Percentiles rank a stretch among this genome's conserved stretches.
phyloP scores from a whole-genome alignment of 2,888 invertebrate genomes.

The Steinernema scapterisci region DNA sequence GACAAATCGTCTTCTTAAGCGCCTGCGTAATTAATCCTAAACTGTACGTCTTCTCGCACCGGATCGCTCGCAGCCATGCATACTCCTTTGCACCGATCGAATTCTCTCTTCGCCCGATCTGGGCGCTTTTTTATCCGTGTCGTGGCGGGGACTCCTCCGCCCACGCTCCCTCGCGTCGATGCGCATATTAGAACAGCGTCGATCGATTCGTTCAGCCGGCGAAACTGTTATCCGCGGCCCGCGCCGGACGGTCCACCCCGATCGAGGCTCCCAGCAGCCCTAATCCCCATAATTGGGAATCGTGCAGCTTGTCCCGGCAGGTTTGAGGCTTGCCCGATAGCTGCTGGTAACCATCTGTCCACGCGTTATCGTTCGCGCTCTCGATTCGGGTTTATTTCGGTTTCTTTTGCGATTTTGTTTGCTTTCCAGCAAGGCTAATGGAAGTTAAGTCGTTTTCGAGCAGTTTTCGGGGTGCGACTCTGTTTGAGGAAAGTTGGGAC shows the following conservation, averaged over 20 bases:
- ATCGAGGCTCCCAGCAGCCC: neutral
- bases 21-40: neutral
- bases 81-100: neutral
- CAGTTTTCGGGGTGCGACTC: neutral
- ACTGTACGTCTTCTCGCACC: conserved; percentile 7
- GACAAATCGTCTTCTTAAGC: conserved; percentile 23
- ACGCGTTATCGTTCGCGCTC: neutral
- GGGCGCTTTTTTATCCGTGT: neutral
- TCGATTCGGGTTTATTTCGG: neutral
- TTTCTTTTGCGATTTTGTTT: conserved; percentile 1
- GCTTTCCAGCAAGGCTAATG: neutral
- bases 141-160: neutral
- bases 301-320: neutral
- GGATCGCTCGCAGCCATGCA: neutral
- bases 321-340: neutral
- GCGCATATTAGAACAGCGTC: conserved; percentile 9
- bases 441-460: conserved; percentile 4
- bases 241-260: neutral
- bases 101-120: neutral
- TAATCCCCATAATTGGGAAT: conserved; percentile 28
- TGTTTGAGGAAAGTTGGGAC: too few relatives aligned
- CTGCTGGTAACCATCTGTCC: conserved; percentile 17
- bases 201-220: neutral
- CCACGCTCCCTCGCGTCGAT: conserved; percentile 8
- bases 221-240: neutral